Percentiles rank a stretch among this genome's conserved stretches.
phyloP scores from a whole-genome alignment of 1,140 invertebrate species.

The Macrosteles quadrilineatus region DNA sequence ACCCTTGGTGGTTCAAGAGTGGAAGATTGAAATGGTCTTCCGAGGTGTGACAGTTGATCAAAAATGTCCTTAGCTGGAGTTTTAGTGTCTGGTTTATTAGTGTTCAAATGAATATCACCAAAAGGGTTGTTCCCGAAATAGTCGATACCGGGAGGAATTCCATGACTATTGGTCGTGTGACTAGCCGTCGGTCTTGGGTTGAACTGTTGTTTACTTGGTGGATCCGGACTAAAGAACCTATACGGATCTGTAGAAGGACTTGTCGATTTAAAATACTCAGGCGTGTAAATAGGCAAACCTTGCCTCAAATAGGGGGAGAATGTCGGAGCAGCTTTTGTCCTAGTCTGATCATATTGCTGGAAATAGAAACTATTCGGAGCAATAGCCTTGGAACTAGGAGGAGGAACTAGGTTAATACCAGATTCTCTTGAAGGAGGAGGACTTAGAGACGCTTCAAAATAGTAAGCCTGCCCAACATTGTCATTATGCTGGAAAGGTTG shows the following conservation, averaged over 20 bases:
- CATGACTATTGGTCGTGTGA: not conserved
- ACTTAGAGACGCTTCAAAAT: conserved; percentile 34
- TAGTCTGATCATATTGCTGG: conserved; percentile 20
- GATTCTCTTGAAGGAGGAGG: conserved; percentile 33
- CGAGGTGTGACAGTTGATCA: conserved; percentile 38
- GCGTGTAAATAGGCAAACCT: not conserved
- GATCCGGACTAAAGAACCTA: conserved; percentile 1
- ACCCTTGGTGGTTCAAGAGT: not conserved
- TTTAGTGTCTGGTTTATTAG: conserved; percentile 28
- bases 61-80: conserved; percentile 36
- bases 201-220: not conserved
- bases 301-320: conserved; percentile 9
- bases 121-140: conserved; percentile 29
- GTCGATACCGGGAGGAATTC: conserved; percentile 4
- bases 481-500: conserved; percentile 9
- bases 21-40: conserved; percentile 39
- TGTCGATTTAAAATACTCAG: not conserved
- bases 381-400: conserved; percentile 23
- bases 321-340: not conserved
- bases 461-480: conserved; percentile 28
- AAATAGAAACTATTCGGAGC: conserved; percentile 35
- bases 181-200: not conserved
- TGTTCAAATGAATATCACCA: conserved; percentile 35
- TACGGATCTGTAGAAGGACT: conserved; percentile 4
- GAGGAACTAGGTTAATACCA: conserved; percentile 25